These are phyloP conservation scores for Eulemur rufifrons DNA, from an alignment of 2,113 vertebrate species.

Conservation along the genomic window DNA sequence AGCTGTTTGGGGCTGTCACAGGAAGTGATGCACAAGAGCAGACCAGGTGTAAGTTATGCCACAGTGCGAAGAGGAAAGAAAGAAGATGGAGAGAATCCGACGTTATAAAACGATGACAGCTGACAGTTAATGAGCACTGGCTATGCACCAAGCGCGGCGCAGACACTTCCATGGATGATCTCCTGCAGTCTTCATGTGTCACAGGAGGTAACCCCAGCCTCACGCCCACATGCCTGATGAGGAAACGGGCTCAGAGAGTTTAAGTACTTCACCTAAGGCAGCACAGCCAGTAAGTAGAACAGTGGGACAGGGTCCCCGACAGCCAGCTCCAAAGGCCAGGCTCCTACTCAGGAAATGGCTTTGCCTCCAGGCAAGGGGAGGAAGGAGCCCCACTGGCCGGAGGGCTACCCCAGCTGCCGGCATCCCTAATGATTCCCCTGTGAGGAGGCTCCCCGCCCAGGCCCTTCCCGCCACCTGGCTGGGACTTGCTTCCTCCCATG, in stretches of 20 bases:
- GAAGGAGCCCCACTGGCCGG: too few relatives aligned
- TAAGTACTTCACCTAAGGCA: not conserved
- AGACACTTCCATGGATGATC: not conserved
- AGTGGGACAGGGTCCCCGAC: not conserved
- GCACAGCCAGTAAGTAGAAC: not conserved
- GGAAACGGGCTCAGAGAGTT: not conserved
- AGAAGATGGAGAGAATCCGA: not conserved
- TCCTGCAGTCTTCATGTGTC: not conserved
- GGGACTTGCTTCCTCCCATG: not conserved
- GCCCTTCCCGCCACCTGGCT: not conserved
- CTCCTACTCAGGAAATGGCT: not conserved
- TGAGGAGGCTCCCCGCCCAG: not conserved
- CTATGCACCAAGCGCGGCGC: accelerated
- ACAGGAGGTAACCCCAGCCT: not conserved
- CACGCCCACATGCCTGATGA: not conserved
- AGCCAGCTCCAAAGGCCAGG: not conserved
- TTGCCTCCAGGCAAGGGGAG: not conserved
- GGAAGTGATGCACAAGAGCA: not conserved
- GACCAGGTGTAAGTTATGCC: not conserved
- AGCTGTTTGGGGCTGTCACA: not conserved
- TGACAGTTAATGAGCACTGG: not conserved
- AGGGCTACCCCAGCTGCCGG: not conserved
- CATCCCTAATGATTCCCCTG: not conserved
- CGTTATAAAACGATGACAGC: not conserved
- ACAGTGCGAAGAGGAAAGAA: not conserved